Conservation (phyloP, 2,888 invertebrate genomes). For the Monoplex corrugatus region DNA sequence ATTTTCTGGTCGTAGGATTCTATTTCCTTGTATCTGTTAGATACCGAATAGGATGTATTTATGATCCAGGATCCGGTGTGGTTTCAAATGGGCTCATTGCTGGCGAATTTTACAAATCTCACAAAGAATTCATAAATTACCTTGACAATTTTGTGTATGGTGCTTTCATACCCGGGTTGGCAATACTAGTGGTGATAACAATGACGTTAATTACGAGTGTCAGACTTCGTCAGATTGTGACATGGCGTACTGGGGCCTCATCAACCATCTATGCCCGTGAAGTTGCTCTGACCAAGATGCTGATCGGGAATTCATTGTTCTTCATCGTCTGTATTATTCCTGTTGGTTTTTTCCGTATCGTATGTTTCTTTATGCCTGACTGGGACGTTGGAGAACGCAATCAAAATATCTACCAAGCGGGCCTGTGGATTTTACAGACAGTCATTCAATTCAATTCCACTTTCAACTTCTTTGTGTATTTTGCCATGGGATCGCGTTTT, state of each 20-base stretch:
- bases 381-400: no score
- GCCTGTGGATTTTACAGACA: no score
- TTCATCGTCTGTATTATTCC: constrained; percentile 12
- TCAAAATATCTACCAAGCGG: no score
- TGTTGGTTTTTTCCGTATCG: neutral
- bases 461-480: no score
- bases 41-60: neutral
- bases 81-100: no score
- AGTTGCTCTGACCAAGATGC: constrained; percentile 31
- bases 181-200: neutral
- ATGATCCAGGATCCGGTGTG: neutral
- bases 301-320: neutral
- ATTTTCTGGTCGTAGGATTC: neutral
- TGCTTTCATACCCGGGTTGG: neutral
- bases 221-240: neutral
- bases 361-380: neutral
- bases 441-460: no score
- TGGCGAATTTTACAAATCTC: neutral
- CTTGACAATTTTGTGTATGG: constrained; percentile 21
- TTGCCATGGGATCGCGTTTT: no score
- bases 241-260: neutral
- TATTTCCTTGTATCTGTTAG: neutral
- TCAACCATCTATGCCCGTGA: neutral
- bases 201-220: neutral
- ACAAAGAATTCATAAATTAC: neutral